Base-by-base conservation (phyloP, 2,797 vertebrate genomes). In the Pelodytes ibericus region DNA sequence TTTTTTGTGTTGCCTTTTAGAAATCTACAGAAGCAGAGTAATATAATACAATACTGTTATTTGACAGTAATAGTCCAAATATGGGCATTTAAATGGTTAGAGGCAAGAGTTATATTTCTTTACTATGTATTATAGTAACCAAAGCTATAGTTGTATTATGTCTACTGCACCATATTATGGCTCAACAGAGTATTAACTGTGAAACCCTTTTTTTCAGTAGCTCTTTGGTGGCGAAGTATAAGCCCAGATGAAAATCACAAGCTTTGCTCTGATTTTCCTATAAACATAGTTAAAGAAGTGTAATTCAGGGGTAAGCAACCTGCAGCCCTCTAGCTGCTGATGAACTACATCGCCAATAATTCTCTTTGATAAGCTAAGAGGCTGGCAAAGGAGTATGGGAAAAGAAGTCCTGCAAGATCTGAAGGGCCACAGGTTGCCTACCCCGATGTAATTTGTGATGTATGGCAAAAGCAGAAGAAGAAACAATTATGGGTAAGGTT, bases 161-260 rank as follows among this genome's bases (percentile, higher is more conserved):
- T 65, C 73, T 75, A 58, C 36, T 66, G 41, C 64, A 60, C 57
- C 64, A 61, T 75, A 75, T 75, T 75, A 68, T 75, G 64, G 73
- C 73, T 75, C 73, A 66, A 30, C 57, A 68, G 73, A 61, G 64
- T 75, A 68, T 75, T 75, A 75, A 75, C 66, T 27, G 44, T 31
- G 60, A 75, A 75, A 75, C 64, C 73, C 41, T 75, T 68, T 73
- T 58, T 68, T 75, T 75, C 73, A 75, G 73, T 68, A 75, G 73
- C 73, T 75, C 73, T 68, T 75, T 68, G 65, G 56, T 24, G 56
- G 24, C 31, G 67, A 68, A 58, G 63, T 47, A 59, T 74, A 74
- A 33, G 63, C 63, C 72, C 39, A 67, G 64, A 75, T 49, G 27
- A 68, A 67, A 75, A 75, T 74, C 67, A 36, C 72, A 51, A 74